A percentile compares a stretch with the other conserved stretches of the same genome.
These are phyloP conservation scores for Zaprionus inermis DNA, from an alignment of 1,140 invertebrate species.

Conservation along the genomic window DNA sequence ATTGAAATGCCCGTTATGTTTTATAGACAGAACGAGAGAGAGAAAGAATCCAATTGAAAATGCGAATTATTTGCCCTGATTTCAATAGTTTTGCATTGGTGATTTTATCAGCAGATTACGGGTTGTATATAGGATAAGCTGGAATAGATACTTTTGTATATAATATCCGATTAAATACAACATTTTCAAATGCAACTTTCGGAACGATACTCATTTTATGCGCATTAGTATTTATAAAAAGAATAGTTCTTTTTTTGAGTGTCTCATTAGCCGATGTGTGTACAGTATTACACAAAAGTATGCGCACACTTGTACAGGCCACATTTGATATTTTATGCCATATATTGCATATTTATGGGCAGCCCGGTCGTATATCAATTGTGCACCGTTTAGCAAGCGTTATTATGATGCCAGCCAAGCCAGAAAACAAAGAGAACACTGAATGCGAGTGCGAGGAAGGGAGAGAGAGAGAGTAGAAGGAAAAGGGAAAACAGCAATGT, in stretches of 20 bases:
- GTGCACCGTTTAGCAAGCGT: slow-evolving; percentile 33
- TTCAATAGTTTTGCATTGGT: neutral
- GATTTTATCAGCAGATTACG: neutral
- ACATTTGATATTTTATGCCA: slow-evolving; percentile 17
- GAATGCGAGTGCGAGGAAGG: neutral
- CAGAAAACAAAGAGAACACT: slow-evolving; percentile 5
- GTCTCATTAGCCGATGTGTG: neutral
- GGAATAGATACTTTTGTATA: neutral
- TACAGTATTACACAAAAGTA: slow-evolving; percentile 12
- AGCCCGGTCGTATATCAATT: slow-evolving; percentile 32
- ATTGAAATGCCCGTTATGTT: slow-evolving; percentile 22
- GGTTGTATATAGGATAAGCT: neutral
- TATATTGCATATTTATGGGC: slow-evolving; percentile 39
- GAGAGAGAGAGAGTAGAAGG: neutral
- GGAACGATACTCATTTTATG: neutral
- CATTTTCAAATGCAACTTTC: neutral
- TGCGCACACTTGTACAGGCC: neutral
- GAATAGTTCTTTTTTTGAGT: neutral
- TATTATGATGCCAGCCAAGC: neutral
- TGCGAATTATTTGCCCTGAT: slow-evolving; percentile 1
- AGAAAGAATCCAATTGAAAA: neutral
- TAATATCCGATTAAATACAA: neutral
- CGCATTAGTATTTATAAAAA: neutral
- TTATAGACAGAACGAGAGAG: neutral
- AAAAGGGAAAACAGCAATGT: too few relatives aligned